A percentile compares a stretch with the other conserved stretches of the same genome.
phyloP scores from a whole-genome alignment of 2,797 vertebrate genomes.

The Gymnocypris eckloni region DNA sequence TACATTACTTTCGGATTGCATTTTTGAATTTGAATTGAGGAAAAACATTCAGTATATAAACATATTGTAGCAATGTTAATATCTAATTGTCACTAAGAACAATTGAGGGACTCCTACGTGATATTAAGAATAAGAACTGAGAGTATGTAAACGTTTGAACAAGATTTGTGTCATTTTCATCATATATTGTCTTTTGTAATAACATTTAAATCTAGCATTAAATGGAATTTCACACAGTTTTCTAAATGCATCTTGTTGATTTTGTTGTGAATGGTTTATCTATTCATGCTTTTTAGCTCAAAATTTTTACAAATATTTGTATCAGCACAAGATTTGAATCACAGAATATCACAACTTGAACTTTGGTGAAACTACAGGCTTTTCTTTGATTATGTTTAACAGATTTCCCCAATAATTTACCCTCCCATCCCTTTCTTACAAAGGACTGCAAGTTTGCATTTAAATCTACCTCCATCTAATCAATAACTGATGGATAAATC shows the following conservation, averaged over 20 bases:
- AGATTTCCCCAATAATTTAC: neutral
- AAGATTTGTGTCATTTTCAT: neutral
- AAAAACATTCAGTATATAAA: too few species aligned
- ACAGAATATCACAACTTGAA: neutral
- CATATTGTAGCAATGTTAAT: too few species aligned
- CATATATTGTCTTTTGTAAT: neutral
- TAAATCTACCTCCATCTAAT: neutral
- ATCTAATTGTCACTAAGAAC: neutral
- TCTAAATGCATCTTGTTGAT: neutral
- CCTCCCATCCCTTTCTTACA: neutral
- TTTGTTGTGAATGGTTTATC: neutral
- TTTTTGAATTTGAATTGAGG: neutral
- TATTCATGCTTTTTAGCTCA: neutral
- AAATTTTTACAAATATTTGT: neutral
- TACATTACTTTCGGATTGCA: neutral
- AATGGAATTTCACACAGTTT: neutral
- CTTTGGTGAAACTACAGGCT: neutral
- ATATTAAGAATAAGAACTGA: neutral
- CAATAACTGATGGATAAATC: neutral
- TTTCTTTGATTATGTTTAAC: neutral
- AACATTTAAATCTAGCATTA: neutral
- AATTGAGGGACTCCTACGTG: neutral
- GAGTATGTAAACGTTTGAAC: neutral
- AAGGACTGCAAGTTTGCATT: neutral
- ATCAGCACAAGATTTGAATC: too few species aligned